Conservation (phyloP, 2,888 invertebrate species). For the Drosophila barbarae region DNA sequence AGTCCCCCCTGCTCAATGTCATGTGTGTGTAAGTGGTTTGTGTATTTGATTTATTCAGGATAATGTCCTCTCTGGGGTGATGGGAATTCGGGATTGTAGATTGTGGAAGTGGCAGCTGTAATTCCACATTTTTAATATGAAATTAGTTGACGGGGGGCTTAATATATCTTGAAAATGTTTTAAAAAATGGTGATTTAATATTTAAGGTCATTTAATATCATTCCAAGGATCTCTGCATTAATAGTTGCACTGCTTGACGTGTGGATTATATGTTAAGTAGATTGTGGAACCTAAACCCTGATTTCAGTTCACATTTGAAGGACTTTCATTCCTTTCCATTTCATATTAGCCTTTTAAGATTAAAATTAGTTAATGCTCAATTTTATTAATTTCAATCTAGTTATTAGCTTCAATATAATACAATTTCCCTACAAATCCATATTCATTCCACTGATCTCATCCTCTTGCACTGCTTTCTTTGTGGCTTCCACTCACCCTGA, state of each 20-base stretch:
- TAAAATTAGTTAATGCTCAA: background rate
- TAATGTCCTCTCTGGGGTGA: constrained; percentile 24
- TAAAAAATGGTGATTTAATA: background rate
- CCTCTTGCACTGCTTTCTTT: background rate
- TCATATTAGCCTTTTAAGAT: background rate
- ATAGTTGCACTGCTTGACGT: background rate
- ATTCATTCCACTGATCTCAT: background rate
- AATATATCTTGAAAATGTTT: background rate
- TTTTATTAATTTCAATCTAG: background rate
- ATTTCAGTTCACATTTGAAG: too few species aligned
- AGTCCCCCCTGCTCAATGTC: background rate
- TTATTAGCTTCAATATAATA: background rate
- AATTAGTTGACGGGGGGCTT: background rate
- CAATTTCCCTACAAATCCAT: too few species aligned
- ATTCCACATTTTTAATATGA: background rate
- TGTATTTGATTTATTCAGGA: constrained; percentile 42
- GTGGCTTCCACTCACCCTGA: background rate
- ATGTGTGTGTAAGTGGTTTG: constrained; percentile 23
- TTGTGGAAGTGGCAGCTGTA: background rate
- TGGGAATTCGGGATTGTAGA: background rate
- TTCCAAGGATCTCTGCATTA: background rate
- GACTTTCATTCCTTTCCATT: too few species aligned
- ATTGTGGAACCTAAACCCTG: background rate
- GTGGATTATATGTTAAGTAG: background rate
- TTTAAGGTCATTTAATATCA: background rate